A percentile compares a stretch with the other conserved stretches of the same genome.
Conservation (phyloP, 2,797 vertebrate species). For the Calcarius lapponicus region DNA sequence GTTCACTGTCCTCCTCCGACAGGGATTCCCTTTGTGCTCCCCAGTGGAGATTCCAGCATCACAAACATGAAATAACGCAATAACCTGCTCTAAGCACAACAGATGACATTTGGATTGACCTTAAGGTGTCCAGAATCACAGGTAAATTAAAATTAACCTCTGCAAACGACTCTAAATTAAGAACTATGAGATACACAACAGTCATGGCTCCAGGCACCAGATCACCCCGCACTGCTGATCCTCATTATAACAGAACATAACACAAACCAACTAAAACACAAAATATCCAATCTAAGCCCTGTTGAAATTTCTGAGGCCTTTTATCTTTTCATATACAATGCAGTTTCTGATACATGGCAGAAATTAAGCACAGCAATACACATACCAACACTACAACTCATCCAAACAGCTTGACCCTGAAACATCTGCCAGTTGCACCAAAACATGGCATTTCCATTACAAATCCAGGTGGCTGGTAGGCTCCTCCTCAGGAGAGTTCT, state of each 20-base stretch:
- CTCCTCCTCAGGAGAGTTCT: neutral
- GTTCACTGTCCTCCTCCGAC: neutral
- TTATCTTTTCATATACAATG: neutral
- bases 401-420: neutral
- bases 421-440: neutral
- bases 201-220: neutral
- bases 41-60: neutral
- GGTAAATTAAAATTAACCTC: constrained; percentile 17
- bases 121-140: neutral
- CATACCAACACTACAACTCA: neutral
- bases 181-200: neutral
- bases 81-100: neutral
- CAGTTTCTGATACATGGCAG: neutral
- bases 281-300: neutral
- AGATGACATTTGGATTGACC: neutral
- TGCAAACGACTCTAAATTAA: neutral
- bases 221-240: neutral
- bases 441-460: neutral
- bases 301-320: neutral
- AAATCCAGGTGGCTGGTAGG: neutral
- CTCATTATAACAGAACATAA: neutral
- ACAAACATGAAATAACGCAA: neutral
- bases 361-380: neutral
- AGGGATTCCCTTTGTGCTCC: neutral
- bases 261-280: neutral